A percentile compares a stretch with the other conserved stretches of the same genome.
These are phyloP conservation scores for Oncorhynchus clarkii DNA, from an alignment of 2,113 vertebrate genomes.

Conservation along the genomic window DNA sequence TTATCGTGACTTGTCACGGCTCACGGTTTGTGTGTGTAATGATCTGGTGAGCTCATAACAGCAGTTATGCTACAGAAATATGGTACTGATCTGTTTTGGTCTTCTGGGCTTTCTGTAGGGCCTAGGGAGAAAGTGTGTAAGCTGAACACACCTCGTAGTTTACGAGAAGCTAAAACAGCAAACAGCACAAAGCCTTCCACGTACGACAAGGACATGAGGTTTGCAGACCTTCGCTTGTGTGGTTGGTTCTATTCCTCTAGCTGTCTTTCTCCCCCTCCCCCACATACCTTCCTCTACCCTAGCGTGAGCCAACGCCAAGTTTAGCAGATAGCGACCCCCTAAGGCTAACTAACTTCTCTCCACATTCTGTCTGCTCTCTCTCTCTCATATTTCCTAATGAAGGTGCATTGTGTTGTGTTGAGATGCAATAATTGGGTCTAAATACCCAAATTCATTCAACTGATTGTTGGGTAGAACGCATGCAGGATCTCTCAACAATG, in stretches of 20 bases:
- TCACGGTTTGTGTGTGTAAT: not conserved
- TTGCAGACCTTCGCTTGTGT: conserved; percentile 1
- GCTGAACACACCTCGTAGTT: conserved; percentile 38
- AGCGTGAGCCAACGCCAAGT: not conserved
- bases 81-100: conserved; percentile 6
- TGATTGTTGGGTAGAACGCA: conserved; percentile 65
- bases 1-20: conserved; percentile 39
- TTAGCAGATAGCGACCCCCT: not conserved
- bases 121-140: conserved; percentile 39
- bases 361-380: conserved; percentile 23
- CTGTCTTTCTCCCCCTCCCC: not conserved
- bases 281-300: not conserved
- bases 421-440: conserved; percentile 59
- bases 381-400: conserved; percentile 54
- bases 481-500: conserved; percentile 61
- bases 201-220: conserved; percentile 23
- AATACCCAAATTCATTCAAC: conserved; percentile 75
- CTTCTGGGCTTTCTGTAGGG: conserved; percentile 25
- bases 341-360: conserved; percentile 16
- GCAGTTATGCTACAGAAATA: conserved; percentile 13
- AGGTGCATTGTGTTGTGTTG: conserved; percentile 52
- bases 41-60: not conserved
- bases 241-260: not conserved
- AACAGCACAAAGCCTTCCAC: conserved; percentile 25
- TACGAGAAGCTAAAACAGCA: conserved; percentile 32